Conservation (phyloP, 2,888 invertebrate species). For the Drosophila tripunctata region DNA sequence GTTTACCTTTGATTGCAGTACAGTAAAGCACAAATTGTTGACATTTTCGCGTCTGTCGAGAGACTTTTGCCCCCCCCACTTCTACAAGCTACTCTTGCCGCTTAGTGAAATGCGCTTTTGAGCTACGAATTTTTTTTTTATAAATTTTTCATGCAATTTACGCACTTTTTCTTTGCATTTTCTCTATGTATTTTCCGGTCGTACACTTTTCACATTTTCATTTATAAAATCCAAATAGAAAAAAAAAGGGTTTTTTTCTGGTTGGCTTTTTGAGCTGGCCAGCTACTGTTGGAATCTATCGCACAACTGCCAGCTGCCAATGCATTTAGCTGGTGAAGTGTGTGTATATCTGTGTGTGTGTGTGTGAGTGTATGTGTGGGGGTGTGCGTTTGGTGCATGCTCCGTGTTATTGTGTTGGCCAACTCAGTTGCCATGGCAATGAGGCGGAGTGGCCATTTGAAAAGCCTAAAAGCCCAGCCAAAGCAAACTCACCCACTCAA, state of each 20-base stretch:
- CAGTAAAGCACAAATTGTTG: slow-evolving; percentile 52
- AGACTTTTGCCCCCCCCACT: neutral
- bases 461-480: slow-evolving; percentile 4
- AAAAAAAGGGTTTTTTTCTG: slow-evolving; percentile 1
- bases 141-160: neutral
- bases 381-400: slow-evolving; percentile 69
- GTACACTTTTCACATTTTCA: slow-evolving; percentile 22
- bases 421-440: slow-evolving; percentile 66
- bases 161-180: slow-evolving; percentile 15
- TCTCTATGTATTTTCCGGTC: slow-evolving; percentile 9
- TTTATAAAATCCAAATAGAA: slow-evolving; percentile 22
- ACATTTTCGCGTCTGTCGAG: slow-evolving; percentile 50
- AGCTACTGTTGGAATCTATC: slow-evolving; percentile 64
- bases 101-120: slow-evolving; percentile 27
- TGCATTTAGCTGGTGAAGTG: slow-evolving; percentile 25
- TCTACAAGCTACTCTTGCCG: neutral
- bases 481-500: neutral
- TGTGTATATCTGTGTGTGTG: slow-evolving; percentile 5
- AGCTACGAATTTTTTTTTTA: neutral
- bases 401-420: slow-evolving; percentile 78
- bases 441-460: slow-evolving; percentile 49
- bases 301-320: slow-evolving; percentile 58
- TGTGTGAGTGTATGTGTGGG: slow-evolving; percentile 13
- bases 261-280: slow-evolving; percentile 26
- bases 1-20: slow-evolving; percentile 50